A percentile compares a stretch with the other conserved stretches of the same genome.
phyloP scores from a whole-genome alignment of 2,797 vertebrate genomes.

The Onychomys arenicola region DNA sequence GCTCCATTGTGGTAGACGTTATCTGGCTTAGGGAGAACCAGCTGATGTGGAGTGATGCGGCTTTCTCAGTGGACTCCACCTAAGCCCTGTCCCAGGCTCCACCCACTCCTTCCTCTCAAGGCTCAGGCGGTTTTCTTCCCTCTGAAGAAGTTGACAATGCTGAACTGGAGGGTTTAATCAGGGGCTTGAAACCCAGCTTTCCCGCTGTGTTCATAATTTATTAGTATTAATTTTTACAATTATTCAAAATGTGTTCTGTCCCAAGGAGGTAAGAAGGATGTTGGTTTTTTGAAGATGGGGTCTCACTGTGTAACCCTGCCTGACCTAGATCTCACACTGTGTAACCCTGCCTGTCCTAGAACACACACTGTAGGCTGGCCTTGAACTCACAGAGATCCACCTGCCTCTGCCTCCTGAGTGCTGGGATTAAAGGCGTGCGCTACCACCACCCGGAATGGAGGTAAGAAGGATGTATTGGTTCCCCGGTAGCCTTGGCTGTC shows the following conservation, averaged over 20 bases:
- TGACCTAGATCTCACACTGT: too few relatives aligned
- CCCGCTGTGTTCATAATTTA: background rate
- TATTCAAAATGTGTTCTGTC: background rate
- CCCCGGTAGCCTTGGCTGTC: background rate
- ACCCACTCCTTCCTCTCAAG: background rate
- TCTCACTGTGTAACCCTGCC: background rate
- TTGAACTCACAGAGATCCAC: background rate
- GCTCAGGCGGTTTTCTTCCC: too few relatives aligned
- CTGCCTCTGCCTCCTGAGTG: background rate
- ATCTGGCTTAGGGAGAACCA: background rate
- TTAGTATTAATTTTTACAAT: background rate
- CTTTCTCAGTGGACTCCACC: background rate
- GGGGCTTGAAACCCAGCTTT: background rate
- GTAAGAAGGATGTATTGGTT: background rate
- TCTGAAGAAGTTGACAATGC: background rate
- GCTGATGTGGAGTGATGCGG: background rate
- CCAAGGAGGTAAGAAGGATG: background rate
- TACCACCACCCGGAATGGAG: background rate
- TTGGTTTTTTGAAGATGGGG: background rate
- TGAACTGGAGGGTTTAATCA: background rate
- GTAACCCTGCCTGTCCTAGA: too few relatives aligned
- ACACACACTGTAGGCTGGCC: background rate
- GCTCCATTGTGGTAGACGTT: background rate
- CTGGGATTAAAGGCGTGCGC: background rate
- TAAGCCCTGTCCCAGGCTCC: background rate